These are phyloP conservation scores for Sterrhoptilus dennistouni DNA, from an alignment of 2,113 vertebrate species.

Conservation along the genomic window DNA sequence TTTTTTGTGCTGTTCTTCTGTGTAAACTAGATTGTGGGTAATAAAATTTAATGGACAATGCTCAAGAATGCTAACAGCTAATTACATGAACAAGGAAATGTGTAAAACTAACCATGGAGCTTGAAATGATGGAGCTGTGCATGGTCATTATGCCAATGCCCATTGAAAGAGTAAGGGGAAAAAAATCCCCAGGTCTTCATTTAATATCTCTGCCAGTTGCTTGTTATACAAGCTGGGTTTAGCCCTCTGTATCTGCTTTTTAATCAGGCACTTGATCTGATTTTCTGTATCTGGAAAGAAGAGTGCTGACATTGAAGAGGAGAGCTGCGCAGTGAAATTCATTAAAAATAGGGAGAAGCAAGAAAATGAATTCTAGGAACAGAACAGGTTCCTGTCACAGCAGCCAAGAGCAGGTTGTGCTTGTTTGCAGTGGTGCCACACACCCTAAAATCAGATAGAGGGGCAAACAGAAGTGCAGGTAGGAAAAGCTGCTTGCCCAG, in stretches of 20 bases:
- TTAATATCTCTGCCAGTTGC: not conserved
- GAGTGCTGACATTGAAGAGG: not conserved
- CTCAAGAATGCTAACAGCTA: conserved; percentile 43
- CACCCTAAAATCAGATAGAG: not conserved
- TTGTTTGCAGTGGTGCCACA: not conserved
- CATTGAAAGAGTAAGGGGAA: not conserved
- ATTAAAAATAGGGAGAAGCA: not conserved
- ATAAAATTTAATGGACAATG: conserved; percentile 41
- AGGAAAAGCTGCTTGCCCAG: not conserved
- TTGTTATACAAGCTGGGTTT: not conserved
- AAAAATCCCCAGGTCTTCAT: not conserved
- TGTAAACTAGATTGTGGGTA: conserved; percentile 28
- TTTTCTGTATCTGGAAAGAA: not conserved
- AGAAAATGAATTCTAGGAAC: not conserved
- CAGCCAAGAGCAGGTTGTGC: not conserved
- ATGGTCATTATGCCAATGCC: not conserved
- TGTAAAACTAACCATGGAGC: conserved; percentile 6
- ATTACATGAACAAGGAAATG: conserved; percentile 46
- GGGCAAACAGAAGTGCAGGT: not conserved
- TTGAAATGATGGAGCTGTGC: not conserved
- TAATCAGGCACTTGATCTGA: not conserved
- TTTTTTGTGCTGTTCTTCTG: conserved; percentile 3
- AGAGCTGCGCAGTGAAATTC: not conserved
- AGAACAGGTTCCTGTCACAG: not conserved
- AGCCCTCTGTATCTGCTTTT: conserved; percentile 40